phyloP scores from a whole-genome alignment of 2,888 invertebrate species.

The Oxycera nigricornis region DNA sequence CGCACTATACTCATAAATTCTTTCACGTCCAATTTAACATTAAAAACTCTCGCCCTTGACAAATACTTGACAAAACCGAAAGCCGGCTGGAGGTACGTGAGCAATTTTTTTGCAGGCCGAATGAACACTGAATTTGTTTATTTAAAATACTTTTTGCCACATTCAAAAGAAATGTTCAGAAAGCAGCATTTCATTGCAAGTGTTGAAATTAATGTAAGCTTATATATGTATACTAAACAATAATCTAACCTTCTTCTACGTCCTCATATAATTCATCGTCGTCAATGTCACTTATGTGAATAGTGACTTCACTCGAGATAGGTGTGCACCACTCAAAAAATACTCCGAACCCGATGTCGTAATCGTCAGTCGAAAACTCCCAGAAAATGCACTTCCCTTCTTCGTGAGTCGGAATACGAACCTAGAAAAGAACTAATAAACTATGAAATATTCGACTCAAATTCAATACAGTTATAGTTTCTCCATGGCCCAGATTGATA shows the following conservation, averaged over 20 bases:
- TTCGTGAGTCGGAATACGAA: constrained; percentile 93
- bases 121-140: too few species aligned
- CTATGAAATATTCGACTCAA: not conserved
- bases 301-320: constrained; percentile 80
- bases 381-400: constrained; percentile 94
- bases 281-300: constrained; percentile 95
- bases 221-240: not conserved
- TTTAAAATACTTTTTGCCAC: too few species aligned
- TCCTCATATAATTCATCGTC: constrained; percentile 69
- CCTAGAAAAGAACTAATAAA: constrained; percentile 65
- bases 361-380: constrained; percentile 99
- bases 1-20: too few species aligned
- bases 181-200: not conserved
- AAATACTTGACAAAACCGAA: too few species aligned
- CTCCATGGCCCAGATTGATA: constrained; percentile 93
- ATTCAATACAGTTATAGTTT: constrained; percentile 84
- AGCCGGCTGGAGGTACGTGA: too few species aligned
- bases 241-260: constrained; percentile 60
- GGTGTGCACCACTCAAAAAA: constrained; percentile 98
- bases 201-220: not conserved
- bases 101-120: too few species aligned
- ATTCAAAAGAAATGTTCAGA: not conserved
- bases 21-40: too few species aligned
- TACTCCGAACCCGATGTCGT: constrained; percentile 97
- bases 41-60: too few species aligned